Evolutionary conservation across 1,140 invertebrate genomes (phyloP).

Genomic region (Caenorhabditis latens): DNA sequence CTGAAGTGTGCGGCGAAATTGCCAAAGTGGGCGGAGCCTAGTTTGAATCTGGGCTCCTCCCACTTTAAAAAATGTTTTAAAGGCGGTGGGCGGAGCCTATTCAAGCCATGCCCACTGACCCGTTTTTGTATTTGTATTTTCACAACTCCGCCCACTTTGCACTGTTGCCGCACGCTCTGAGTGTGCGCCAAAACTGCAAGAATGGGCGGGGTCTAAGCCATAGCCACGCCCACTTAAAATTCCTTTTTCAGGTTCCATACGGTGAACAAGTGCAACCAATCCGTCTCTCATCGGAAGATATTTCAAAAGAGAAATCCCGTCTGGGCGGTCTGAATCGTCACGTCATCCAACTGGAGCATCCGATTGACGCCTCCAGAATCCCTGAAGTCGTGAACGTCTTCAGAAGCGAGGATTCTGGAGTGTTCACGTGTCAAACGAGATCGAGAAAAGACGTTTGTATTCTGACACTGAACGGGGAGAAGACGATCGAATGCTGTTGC

Average conservation of each 20-base stretch:
- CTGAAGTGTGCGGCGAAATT: too few species aligned
- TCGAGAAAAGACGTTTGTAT: constrained; percentile 58
- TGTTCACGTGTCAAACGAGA: constrained; percentile 57
- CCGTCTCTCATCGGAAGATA: constrained; percentile 84
- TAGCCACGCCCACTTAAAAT: constrained; percentile 65
- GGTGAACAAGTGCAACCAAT: constrained; percentile 90
- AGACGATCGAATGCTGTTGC: constrained; percentile 18
- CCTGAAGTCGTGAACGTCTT: constrained; percentile 22
- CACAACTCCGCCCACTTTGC: too few species aligned
- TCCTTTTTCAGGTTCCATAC: constrained; percentile 85
- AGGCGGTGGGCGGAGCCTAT: too few species aligned
- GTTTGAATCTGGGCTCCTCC: too few species aligned
- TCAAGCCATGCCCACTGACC: too few species aligned
- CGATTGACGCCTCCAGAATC: not conserved
- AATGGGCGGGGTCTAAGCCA: too few species aligned
- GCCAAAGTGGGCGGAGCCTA: too few species aligned
- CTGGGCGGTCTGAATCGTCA: constrained; percentile 68
- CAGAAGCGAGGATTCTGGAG: not conserved
- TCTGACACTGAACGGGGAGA: not conserved
- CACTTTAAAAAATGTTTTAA: too few species aligned
- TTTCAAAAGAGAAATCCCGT: constrained; percentile 83
- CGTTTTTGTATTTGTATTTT: too few species aligned
- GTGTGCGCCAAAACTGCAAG: too few species aligned
- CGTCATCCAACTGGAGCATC: not conserved
- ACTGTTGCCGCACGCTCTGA: too few species aligned